Percentiles rank a stretch among this genome's conserved stretches.
These are phyloP conservation scores for Saccostrea echinata DNA, from an alignment of 1,140 invertebrate genomes.

Conservation along the genomic window DNA sequence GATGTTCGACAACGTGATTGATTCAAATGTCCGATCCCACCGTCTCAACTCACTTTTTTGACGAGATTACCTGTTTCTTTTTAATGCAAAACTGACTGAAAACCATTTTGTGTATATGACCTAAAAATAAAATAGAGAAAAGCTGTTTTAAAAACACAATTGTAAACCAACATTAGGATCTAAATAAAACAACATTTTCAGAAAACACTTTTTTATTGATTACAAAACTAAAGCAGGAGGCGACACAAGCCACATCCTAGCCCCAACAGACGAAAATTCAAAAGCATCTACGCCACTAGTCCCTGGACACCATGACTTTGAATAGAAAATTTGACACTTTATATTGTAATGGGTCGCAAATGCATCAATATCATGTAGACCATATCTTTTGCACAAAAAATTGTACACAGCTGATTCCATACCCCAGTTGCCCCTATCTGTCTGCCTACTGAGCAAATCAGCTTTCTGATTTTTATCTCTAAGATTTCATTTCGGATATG, in stretches of 20 bases:
- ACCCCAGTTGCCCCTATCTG: constrained; percentile 44
- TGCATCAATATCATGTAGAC: constrained; percentile 47
- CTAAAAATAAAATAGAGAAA: no score
- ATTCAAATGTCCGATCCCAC: no score
- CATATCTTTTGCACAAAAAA: constrained; percentile 34
- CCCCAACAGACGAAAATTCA: not conserved
- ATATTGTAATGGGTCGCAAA: constrained; percentile 45
- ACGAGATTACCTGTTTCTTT: no score
- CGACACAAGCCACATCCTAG: constrained; percentile 36
- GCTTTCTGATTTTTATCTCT: constrained; percentile 49
- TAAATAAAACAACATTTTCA: not conserved
- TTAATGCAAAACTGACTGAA: no score
- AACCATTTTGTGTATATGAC: no score
- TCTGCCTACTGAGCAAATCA: constrained; percentile 43
- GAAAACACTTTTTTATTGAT: not conserved
- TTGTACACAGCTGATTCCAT: constrained; percentile 13
- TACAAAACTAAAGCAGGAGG: constrained; percentile 15
- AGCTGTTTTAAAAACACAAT: no score
- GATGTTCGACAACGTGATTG: no score
- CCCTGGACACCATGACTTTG: constrained; percentile 19
- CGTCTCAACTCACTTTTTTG: no score
- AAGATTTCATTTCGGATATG: constrained; percentile 45
- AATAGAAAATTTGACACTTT: constrained; percentile 46
- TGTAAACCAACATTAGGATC: no score
- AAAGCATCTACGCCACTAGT: constrained; percentile 35